A percentile compares a stretch with the other conserved stretches of the same genome.
These are phyloP conservation scores for Nomada ferruginata DNA, from an alignment of 2,888 invertebrate genomes.

Conservation along the genomic window DNA sequence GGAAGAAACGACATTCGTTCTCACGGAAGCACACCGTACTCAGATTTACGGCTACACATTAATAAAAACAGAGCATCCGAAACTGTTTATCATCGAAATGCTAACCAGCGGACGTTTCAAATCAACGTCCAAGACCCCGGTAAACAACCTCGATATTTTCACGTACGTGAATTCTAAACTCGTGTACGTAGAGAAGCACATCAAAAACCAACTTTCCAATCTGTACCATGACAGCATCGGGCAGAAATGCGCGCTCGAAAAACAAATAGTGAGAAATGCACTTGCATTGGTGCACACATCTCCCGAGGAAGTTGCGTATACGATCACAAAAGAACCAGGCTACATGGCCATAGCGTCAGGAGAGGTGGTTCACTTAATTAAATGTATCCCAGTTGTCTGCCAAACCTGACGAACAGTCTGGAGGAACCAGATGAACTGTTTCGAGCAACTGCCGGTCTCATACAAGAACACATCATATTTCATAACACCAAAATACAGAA, in stretches of 20 bases:
- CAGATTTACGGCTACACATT: neutral
- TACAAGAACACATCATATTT: neutral
- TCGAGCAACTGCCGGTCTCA: neutral
- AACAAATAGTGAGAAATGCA: neutral
- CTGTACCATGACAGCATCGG: neutral
- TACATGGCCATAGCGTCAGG: neutral
- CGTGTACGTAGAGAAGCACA: neutral
- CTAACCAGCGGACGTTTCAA: neutral
- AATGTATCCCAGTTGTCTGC: neutral
- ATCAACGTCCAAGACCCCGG: neutral
- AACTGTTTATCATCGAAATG: neutral
- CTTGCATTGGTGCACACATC: neutral
- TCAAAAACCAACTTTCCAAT: neutral
- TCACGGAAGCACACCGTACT: neutral
- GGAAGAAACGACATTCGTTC: no score
- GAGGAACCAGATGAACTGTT: neutral
- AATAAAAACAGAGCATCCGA: neutral
- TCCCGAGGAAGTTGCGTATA: neutral
- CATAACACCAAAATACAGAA: neutral
- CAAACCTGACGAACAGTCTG: neutral
- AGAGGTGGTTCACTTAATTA: neutral
- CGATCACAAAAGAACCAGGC: neutral
- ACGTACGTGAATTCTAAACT: neutral
- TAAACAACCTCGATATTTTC: neutral
- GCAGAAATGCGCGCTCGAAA: neutral